Percentiles rank a stretch among this genome's conserved stretches.
Conservation (phyloP, 2,888 invertebrate species). For the Sthenelais limicola region DNA sequence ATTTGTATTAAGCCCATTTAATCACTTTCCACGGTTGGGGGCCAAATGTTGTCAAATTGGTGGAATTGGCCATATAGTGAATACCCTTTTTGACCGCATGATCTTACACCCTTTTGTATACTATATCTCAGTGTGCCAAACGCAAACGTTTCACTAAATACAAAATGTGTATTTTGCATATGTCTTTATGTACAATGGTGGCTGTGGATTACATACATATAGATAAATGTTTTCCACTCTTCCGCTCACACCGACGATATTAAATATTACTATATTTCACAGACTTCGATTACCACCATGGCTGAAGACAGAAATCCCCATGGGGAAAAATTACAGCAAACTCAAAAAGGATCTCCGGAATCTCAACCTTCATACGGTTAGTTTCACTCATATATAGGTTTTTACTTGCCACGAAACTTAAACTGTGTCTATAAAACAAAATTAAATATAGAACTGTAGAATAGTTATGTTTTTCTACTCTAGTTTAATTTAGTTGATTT, state of each 20-base stretch:
- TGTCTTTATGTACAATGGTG: too few relatives aligned
- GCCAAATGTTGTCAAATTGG: too few relatives aligned
- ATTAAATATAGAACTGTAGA: too few relatives aligned
- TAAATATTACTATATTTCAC: constrained; percentile 1
- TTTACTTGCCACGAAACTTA: too few relatives aligned
- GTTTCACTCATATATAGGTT: constrained; percentile 37
- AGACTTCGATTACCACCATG: constrained; percentile 91
- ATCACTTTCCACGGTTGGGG: too few relatives aligned
- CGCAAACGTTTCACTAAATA: background rate
- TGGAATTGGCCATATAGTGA: too few relatives aligned
- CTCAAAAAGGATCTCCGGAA: constrained; percentile 88
- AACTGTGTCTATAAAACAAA: too few relatives aligned
- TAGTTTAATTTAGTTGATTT: too few relatives aligned
- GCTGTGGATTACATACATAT: background rate
- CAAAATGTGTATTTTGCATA: background rate
- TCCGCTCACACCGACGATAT: background rate
- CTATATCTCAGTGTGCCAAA: background rate
- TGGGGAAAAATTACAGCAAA: constrained; percentile 85
- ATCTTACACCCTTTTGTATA: too few relatives aligned
- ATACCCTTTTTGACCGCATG: too few relatives aligned
- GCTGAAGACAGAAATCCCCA: constrained; percentile 94
- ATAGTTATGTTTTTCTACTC: too few relatives aligned
- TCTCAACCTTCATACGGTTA: constrained; percentile 91
- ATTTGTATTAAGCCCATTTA: too few relatives aligned
- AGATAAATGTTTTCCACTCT: background rate